Conservation (phyloP, 2,113 vertebrate genomes). For the Echinops telfairi region DNA sequence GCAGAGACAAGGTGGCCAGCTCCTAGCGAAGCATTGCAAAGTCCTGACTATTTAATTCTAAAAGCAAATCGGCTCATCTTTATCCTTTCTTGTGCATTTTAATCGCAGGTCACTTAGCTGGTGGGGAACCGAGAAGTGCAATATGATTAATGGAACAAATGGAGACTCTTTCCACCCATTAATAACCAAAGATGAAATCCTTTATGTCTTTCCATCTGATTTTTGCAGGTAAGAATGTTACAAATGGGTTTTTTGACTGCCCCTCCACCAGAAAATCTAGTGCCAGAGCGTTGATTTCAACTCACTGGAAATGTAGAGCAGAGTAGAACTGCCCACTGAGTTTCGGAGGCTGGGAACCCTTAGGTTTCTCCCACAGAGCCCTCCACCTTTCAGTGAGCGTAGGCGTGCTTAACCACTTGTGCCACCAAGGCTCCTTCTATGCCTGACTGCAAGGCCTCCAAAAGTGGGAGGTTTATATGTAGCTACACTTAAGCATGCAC, state of each 20-base stretch:
- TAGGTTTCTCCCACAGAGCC: background rate
- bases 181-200: slow-evolving; percentile 90
- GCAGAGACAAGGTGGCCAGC: background rate
- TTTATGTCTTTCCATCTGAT: slow-evolving; percentile 96
- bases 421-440: background rate
- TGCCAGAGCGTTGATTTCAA: background rate
- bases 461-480: background rate
- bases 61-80: background rate
- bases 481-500: background rate
- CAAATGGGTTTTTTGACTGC: background rate
- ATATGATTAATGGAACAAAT: slow-evolving; percentile 98
- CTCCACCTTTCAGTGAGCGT: background rate
- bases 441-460: background rate
- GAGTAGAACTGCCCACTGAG: background rate
- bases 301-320: background rate
- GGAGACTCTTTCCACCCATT: slow-evolving; percentile 95
- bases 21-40: background rate
- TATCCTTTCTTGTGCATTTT: slow-evolving; percentile 9
- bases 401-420: background rate
- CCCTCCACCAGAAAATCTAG: background rate
- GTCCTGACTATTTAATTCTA: background rate
- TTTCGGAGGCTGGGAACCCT: background rate
- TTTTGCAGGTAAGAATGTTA: slow-evolving; percentile 93
- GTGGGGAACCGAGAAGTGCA: slow-evolving; percentile 94
- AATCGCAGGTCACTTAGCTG: slow-evolving; percentile 90